A percentile compares a stretch with the other conserved stretches of the same genome.
Evolutionary conservation across 2,888 invertebrate species (phyloP).

Genomic region (Drosophila pegasa): DNA sequence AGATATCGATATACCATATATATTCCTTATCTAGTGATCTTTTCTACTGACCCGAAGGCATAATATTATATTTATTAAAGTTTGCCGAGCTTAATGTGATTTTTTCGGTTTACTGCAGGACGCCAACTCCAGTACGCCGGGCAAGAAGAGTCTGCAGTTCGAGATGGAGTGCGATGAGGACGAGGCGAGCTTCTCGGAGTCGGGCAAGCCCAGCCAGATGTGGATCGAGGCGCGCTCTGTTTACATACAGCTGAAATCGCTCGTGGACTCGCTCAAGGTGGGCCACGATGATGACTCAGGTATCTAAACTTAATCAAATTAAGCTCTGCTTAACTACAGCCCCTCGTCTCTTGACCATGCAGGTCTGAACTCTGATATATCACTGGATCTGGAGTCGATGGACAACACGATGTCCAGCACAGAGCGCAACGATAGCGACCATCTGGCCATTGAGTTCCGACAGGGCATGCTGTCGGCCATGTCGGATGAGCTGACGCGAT

Average conservation of each 20-base stretch:
- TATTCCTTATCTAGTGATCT: background rate
- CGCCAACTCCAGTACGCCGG: slow-evolving; percentile 79
- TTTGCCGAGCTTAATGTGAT: too few relatives aligned
- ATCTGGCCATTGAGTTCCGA: slow-evolving; percentile 86
- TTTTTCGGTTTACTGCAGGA: slow-evolving; percentile 60
- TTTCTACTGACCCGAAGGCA: background rate
- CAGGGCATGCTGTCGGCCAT: slow-evolving; percentile 89
- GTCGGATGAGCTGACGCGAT: slow-evolving; percentile 90
- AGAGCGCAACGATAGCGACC: slow-evolving; percentile 71
- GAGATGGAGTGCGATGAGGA: slow-evolving; percentile 95
- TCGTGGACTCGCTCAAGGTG: slow-evolving; percentile 90
- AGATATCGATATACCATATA: slow-evolving; percentile 1
- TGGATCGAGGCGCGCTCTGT: slow-evolving; percentile 89
- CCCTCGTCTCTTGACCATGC: background rate
- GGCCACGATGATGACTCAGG: slow-evolving; percentile 91
- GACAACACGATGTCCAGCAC: slow-evolving; percentile 85
- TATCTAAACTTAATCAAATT: slow-evolving; percentile 58
- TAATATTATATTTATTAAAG: background rate
- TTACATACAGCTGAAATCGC: slow-evolving; percentile 90
- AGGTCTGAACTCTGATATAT: slow-evolving; percentile 90
- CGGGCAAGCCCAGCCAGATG: slow-evolving; percentile 86
- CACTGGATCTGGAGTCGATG: slow-evolving; percentile 87
- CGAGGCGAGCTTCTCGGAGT: slow-evolving; percentile 85
- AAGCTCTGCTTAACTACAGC: background rate
- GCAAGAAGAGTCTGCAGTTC: slow-evolving; percentile 90